These are phyloP conservation scores for Zapornia atra DNA, from an alignment of 2,113 vertebrate genomes.

Conservation along the genomic window DNA sequence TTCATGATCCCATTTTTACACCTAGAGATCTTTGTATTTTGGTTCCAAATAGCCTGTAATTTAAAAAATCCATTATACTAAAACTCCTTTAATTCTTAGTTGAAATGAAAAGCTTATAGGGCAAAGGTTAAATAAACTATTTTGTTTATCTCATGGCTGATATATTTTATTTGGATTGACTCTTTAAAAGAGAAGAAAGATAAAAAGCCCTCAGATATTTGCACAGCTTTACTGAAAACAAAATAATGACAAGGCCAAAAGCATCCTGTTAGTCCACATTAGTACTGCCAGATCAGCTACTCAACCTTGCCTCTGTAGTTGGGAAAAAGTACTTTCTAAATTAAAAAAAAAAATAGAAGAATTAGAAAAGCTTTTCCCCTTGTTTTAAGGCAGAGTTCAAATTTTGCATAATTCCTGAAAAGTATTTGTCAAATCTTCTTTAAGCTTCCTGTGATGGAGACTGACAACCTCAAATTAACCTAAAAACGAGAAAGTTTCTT, in stretches of 20 bases:
- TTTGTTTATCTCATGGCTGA: slow-evolving; percentile 26
- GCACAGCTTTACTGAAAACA: background rate
- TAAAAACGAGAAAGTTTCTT: background rate
- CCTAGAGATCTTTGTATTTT: background rate
- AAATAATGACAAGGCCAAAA: background rate
- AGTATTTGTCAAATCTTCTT: background rate
- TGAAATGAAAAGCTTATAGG: slow-evolving; percentile 8
- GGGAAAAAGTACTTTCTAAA: background rate
- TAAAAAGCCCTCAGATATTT: background rate
- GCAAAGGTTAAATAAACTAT: slow-evolving; percentile 32
- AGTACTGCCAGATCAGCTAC: background rate
- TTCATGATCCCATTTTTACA: background rate
- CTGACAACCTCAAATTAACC: background rate
- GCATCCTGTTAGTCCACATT: background rate
- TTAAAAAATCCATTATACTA: slow-evolving; percentile 36
- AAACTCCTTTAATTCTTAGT: background rate
- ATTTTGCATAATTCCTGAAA: background rate
- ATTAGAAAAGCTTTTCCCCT: background rate
- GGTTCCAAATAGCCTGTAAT: background rate
- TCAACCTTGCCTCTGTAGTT: background rate
- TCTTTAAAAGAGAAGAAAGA: background rate
- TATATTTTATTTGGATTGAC: background rate
- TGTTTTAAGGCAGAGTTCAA: background rate
- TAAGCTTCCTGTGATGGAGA: background rate
- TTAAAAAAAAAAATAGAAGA: background rate